Base-by-base conservation (phyloP, 2,113 vertebrate genomes). In the Oryzias woworae region DNA sequence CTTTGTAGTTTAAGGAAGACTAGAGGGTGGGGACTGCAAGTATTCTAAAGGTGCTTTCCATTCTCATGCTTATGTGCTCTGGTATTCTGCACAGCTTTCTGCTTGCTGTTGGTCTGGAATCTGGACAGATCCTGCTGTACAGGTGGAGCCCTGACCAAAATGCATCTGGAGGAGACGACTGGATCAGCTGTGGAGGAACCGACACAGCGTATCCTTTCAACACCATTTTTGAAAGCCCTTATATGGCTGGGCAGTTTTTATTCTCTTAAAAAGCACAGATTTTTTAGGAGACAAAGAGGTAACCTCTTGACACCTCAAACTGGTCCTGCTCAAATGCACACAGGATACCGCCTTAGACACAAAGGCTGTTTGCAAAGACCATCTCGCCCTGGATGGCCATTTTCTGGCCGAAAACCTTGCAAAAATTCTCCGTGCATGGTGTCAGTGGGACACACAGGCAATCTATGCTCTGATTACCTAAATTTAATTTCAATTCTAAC, bases 51-150 rank as follows among this genome's bases (percentile, higher is more conserved):
- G 41, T 20, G 3, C 16, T n/a, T 10, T 14, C 20, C 7, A 49
- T 45, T 16, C 14, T 46, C 18, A 36, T 36, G 47, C 65, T 46
- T 60, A 24, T 72, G 12, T 51, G 10, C 14, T 58, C n/a, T 48
- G 14, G 0, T 55, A 8, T 7, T 4, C 13, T 67, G n/a, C 36
- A 20, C 73, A 97, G 97, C 44, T 98, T 94, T 14, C 73, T 98
- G 71, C 31, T 98, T 60, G 95, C 95, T 10, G 79, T 95, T 62
- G 97, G 97, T 44, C 88, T 98, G 83, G 97, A 99, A 58, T 85
- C 78, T 24, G 97, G 97, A 53, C 93, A 87, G 72, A 95, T 99
- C 73, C 53, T 83, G 23, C 82, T 99, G 69, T 94, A 94, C 64
- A 93, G 90, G 1, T 99, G 97, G 96, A 93, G 85, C 53, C 90